A percentile compares a stretch with the other conserved stretches of the same genome.
phyloP scores from a whole-genome alignment of 2,113 vertebrate genomes.

The Sarotherodon lohbergeri region DNA sequence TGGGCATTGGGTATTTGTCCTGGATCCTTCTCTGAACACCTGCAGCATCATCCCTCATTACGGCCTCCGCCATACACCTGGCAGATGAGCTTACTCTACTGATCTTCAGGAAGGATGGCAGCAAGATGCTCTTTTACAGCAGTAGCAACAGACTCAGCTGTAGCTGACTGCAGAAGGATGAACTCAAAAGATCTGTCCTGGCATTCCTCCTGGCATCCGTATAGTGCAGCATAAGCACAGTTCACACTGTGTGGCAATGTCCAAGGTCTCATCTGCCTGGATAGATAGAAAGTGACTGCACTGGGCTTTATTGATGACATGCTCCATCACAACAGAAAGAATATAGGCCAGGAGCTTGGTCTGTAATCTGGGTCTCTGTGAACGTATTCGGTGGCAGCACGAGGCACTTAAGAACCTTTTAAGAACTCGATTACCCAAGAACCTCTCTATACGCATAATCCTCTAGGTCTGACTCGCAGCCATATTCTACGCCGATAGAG shows the following conservation, averaged over 20 bases:
- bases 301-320: not conserved
- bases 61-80: not conserved
- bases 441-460: not conserved
- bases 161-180: not conserved
- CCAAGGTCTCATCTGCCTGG: not conserved
- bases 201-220: not conserved
- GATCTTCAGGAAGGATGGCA: not conserved
- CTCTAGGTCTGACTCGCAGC: not conserved
- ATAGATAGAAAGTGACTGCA: not conserved
- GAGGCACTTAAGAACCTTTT: not conserved
- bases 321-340: not conserved
- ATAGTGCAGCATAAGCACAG: not conserved
- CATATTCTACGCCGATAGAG: not conserved
- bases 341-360: not conserved
- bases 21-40: not conserved
- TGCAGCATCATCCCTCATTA: not conserved
- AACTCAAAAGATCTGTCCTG: not conserved
- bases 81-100: not conserved
- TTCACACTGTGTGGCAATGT: not conserved
- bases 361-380: not conserved
- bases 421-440: not conserved
- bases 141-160: not conserved
- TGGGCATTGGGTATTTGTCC: not conserved
- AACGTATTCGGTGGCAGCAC: not conserved
- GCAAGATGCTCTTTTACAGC: not conserved